Evolutionary conservation across 2,888 invertebrate species (phyloP).

Genomic region (Ariolimax columbianus): DNA sequence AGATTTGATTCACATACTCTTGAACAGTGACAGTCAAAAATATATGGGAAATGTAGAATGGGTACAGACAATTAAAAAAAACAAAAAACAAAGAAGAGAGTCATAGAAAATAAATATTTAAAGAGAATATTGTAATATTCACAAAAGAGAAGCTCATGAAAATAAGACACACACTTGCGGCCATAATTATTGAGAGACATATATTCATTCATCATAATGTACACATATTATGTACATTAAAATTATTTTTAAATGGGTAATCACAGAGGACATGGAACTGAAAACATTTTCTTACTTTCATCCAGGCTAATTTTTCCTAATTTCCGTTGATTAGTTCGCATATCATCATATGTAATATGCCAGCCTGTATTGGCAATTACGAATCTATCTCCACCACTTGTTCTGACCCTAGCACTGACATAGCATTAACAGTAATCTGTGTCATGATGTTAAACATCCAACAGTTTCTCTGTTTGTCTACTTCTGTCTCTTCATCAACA

Average conservation of each 20-base stretch:
- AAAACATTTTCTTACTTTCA: no score
- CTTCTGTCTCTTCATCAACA: no score
- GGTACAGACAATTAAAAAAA: background rate
- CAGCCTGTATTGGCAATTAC: no score
- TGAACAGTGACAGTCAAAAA: conserved; percentile 22
- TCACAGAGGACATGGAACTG: background rate
- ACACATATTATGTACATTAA: background rate
- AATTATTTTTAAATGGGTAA: background rate
- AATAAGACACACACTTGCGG: background rate
- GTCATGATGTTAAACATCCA: no score
- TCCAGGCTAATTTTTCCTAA: no score
- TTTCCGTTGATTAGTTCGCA: no score
- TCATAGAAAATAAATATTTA: background rate
- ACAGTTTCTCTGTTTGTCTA: no score
- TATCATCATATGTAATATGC: no score
- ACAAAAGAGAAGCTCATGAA: background rate
- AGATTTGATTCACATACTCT: background rate
- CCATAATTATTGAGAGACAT: background rate
- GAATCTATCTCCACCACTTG: no score
- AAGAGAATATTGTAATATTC: background rate
- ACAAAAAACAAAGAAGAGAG: background rate
- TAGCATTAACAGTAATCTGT: no score
- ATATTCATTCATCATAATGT: background rate
- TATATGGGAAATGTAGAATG: background rate
- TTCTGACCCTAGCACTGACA: no score